phyloP scores from a whole-genome alignment of 2,113 vertebrate genomes.

The Pungitius pungitius region DNA sequence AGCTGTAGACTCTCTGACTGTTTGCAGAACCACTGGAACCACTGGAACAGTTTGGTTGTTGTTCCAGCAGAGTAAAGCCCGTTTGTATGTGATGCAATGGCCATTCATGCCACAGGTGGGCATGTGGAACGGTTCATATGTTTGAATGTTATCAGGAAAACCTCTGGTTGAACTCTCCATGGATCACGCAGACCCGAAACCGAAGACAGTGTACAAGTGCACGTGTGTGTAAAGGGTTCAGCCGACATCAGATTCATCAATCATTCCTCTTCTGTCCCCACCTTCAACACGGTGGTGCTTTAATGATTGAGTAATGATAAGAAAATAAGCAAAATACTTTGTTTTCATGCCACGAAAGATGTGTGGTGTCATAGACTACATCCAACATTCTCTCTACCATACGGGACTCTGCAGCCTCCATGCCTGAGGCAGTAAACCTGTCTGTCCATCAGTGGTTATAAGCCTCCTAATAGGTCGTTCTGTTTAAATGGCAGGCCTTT shows the following conservation, averaged over 20 bases:
- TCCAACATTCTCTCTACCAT: neutral
- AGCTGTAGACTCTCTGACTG: neutral
- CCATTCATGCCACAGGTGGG: slow-evolving; percentile 27
- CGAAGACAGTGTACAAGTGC: neutral
- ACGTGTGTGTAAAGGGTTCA: slow-evolving; percentile 17
- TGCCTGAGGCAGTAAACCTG: slow-evolving; percentile 52
- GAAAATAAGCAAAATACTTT: slow-evolving; percentile 1
- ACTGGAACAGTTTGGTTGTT: neutral
- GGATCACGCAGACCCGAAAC: slow-evolving; percentile 25
- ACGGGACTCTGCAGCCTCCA: slow-evolving; percentile 29
- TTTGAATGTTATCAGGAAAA: slow-evolving; percentile 60
- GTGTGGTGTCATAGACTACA: neutral
- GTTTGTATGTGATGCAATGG: neutral
- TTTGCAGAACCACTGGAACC: neutral
- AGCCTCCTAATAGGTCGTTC: slow-evolving; percentile 62
- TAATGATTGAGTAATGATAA: slow-evolving; percentile 11
- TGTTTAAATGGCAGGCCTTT: slow-evolving; percentile 71
- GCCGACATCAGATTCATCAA: slow-evolving; percentile 23
- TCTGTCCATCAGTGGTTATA: slow-evolving; percentile 62
- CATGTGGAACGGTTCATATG: slow-evolving; percentile 18
- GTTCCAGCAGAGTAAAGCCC: neutral
- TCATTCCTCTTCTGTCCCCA: slow-evolving; percentile 2
- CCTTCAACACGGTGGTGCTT: neutral
- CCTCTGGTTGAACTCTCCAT: slow-evolving; percentile 58
- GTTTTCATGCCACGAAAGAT: slow-evolving; percentile 1